Evolutionary conservation across 2,113 vertebrate genomes (phyloP), one percentile per base, ranked within the genome.

Genomic region (Percopsis transmontana): DNA sequence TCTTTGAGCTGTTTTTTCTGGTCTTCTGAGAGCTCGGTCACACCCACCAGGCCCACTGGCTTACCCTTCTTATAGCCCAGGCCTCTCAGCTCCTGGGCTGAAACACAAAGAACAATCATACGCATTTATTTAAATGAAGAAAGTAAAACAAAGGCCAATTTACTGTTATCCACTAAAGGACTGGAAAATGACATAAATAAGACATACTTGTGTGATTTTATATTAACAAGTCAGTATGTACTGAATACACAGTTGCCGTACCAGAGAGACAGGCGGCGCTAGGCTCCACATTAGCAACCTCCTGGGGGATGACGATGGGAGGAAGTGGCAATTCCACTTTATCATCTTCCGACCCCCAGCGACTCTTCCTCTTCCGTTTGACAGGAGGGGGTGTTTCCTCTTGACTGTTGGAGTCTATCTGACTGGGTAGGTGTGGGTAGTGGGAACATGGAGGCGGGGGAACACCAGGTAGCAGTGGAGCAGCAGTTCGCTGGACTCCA

Each of bases 41-140:
- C 97, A 2, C 97, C 97, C 60, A 99, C 96, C 75, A 99, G 79
- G 1, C 97, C 97, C 40, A 94, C 94, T 0, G 97, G 97, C 47
- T 98, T 99, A 55, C 97, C 96, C 72, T 98, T 99, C 72, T 95
- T 96, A 27, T 99, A 99, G 8, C 97, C 97, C 2, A 99, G 93
- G 5, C 95, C 95, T 79, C 94, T 94, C 60, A 99, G 92, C 75
- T 99, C 97, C 86, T 97, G 94, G 68, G 90, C 97, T 99, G 87
- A 18, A 94, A 81, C 1, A 52, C 1, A 72, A 21, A 70, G 72
- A 0, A 45, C 9, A 68, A 58, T 18, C 56, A 52, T 16, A 53
- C 55, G 44, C n/a, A 48, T 13, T 44, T 3, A 47, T n/a, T n/a
- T n/a, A n/a, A 33, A 7, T 33, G 8, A 33, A 33, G 27, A 33